Evolutionary conservation across 2,113 vertebrate species (phyloP).

Genomic region (Damaliscus lunatus): DNA sequence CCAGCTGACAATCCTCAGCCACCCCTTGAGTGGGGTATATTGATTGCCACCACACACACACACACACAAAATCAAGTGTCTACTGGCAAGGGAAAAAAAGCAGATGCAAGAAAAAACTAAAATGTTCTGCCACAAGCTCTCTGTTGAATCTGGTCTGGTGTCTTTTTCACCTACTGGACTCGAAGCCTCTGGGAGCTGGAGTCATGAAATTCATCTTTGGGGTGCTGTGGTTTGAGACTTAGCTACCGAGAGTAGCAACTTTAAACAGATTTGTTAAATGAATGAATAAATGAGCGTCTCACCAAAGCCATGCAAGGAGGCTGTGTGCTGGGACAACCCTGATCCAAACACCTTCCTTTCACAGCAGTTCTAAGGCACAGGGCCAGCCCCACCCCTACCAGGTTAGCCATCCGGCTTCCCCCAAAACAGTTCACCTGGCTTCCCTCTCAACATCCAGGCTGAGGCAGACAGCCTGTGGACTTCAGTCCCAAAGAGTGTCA

Average conservation of each 20-base stretch:
- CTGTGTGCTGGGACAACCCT: background rate
- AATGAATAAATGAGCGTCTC: background rate
- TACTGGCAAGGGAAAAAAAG: background rate
- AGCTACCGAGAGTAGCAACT: background rate
- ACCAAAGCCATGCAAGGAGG: background rate
- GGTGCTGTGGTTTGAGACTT: background rate
- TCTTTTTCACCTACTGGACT: background rate
- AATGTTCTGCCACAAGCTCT: background rate
- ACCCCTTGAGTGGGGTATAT: background rate
- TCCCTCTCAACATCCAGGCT: background rate
- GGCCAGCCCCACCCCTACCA: no score
- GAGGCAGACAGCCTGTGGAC: background rate
- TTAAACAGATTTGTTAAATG: background rate
- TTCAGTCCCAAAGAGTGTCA: background rate
- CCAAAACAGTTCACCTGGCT: background rate
- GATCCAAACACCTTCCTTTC: background rate
- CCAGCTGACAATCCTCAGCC: background rate
- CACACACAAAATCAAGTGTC: background rate
- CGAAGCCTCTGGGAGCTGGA: no score
- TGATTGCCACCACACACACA: background rate
- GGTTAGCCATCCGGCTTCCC: background rate
- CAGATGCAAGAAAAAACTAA: background rate
- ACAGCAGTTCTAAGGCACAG: background rate
- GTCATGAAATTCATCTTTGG: background rate
- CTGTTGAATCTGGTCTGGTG: rapidly evolving